A percentile compares a stretch with the other conserved stretches of the same genome.
phyloP scores from a whole-genome alignment of 2,113 vertebrate species.

The Pelecanus crispus region DNA sequence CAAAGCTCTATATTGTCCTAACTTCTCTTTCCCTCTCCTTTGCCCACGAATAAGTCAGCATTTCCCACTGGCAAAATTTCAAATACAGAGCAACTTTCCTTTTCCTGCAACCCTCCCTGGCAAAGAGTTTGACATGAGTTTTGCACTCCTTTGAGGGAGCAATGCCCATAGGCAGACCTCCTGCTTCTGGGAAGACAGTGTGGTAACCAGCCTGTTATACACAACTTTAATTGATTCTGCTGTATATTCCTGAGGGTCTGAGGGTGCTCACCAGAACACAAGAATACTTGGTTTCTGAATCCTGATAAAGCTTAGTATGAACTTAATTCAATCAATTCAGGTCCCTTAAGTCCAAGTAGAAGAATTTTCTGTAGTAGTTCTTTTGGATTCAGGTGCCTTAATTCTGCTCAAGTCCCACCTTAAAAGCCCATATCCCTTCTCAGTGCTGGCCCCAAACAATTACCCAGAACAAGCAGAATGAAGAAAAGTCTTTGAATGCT shows the following conservation, averaged over 20 bases:
- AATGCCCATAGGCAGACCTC: background rate
- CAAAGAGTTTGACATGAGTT: background rate
- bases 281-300: background rate
- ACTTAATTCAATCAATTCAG: background rate
- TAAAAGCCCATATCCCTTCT: background rate
- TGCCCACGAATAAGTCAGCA: background rate
- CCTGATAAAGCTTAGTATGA: background rate
- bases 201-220: background rate
- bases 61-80: background rate
- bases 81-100: background rate
- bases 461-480: background rate
- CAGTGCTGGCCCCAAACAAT: background rate
- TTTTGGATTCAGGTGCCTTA: background rate
- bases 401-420: background rate
- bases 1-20: background rate
- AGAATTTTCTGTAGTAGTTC: background rate
- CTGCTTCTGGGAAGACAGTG: background rate
- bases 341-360: background rate
- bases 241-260: background rate
- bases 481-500: background rate
- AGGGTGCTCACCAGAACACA: background rate
- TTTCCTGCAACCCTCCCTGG: background rate
- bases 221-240: background rate
- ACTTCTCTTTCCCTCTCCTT: background rate
- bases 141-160: background rate